phyloP scores from a whole-genome alignment of 2,113 vertebrate genomes.

The Dicaeum eximium region DNA sequence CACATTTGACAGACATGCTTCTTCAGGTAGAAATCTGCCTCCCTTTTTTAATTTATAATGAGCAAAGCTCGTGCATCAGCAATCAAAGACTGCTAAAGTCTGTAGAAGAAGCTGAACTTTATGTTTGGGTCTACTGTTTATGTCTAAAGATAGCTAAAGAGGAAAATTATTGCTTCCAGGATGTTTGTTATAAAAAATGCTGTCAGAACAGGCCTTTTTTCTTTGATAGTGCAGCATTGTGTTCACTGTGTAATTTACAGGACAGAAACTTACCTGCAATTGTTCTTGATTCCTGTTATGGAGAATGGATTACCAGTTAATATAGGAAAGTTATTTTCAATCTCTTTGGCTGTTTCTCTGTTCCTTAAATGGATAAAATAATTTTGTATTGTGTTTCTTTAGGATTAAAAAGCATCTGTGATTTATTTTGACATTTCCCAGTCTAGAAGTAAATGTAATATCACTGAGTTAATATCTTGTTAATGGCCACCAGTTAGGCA shows the following conservation, averaged over 20 bases:
- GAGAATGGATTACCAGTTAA: neutral
- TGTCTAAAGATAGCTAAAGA: neutral
- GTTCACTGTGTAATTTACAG: neutral
- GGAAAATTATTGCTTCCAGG: neutral
- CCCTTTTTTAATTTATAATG: slow-evolving; percentile 66
- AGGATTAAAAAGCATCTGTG: neutral
- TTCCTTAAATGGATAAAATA: neutral
- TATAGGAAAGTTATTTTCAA: neutral
- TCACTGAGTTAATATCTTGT: neutral
- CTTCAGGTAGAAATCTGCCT: slow-evolving; percentile 66
- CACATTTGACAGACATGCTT: slow-evolving; percentile 53
- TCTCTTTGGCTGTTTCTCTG: neutral
- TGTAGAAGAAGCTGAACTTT: slow-evolving; percentile 9
- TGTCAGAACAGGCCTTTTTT: neutral
- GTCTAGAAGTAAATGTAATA: neutral
- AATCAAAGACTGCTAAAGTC: slow-evolving; percentile 41
- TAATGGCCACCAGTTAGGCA: neutral
- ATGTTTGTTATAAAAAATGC: neutral
- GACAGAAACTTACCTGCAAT: neutral
- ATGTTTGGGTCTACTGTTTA: neutral
- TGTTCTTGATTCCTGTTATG: neutral
- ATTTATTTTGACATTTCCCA: neutral
- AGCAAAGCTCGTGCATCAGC: slow-evolving; percentile 36
- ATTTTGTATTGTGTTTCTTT: neutral
- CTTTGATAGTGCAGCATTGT: neutral